Evolutionary conservation across 1,140 invertebrate species (phyloP).

Genomic region (Cryptotermes secundus): DNA sequence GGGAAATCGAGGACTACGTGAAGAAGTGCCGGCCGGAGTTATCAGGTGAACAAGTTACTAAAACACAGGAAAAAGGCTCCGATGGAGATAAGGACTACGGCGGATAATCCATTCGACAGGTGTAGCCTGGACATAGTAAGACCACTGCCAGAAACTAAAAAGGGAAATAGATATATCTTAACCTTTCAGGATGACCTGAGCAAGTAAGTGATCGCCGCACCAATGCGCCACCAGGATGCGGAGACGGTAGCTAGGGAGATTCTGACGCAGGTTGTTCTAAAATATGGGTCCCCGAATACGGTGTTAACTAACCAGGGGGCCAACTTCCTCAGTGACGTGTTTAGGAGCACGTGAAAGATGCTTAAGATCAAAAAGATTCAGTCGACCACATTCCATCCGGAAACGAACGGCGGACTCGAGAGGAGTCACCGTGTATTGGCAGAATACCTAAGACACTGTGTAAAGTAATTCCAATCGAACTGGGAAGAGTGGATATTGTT

Average conservation of each 20-base stretch:
- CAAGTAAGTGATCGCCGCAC: slow-evolving; percentile 35
- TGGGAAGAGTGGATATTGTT: no score
- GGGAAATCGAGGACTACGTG: not conserved
- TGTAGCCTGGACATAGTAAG: slow-evolving; percentile 34
- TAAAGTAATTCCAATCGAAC: no score
- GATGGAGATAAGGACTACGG: slow-evolving; percentile 21
- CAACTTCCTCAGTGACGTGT: slow-evolving; percentile 13
- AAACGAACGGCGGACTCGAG: no score
- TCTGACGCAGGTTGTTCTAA: not conserved
- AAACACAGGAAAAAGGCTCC: not conserved
- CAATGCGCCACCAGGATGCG: slow-evolving; percentile 31
- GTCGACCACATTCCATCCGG: not conserved
- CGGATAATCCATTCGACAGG: slow-evolving; percentile 1
- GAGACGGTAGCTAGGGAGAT: slow-evolving; percentile 22
- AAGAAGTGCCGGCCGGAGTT: not conserved
- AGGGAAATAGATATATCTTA: slow-evolving; percentile 36
- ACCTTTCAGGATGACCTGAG: not conserved
- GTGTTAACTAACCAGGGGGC: no score
- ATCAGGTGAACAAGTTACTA: slow-evolving; percentile 5
- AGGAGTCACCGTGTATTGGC: no score
- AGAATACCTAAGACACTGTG: no score
- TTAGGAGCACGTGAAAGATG: not conserved
- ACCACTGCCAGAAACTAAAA: slow-evolving; percentile 30
- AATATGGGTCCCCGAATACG: not conserved
- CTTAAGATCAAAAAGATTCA: not conserved